Percentiles rank a stretch among this genome's conserved stretches.
These are phyloP conservation scores for Asarcornis scutulata DNA, from an alignment of 2,113 vertebrate genomes.

Conservation along the genomic window DNA sequence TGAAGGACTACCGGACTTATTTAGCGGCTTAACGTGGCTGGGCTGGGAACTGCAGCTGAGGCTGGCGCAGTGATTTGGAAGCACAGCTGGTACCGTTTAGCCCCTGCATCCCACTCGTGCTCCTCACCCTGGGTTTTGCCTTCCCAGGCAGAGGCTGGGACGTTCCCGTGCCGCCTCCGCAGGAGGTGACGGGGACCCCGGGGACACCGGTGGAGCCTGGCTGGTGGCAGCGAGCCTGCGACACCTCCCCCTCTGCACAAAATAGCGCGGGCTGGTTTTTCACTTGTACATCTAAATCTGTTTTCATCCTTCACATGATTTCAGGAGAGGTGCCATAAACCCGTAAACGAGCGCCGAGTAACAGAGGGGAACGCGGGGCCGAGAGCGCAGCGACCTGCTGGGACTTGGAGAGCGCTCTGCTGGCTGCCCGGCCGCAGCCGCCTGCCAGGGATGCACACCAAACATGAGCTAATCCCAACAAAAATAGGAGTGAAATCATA, in stretches of 20 bases:
- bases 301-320: neutral
- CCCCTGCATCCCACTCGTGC: neutral
- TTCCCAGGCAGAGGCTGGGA: neutral
- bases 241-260: neutral
- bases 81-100: neutral
- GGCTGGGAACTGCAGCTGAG: neutral
- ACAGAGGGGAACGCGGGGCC: neutral
- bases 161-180: neutral
- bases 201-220: neutral
- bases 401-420: neutral
- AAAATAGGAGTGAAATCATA: constrained; percentile 74
- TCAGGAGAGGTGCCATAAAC: neutral
- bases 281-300: neutral
- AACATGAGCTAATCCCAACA: constrained; percentile 71
- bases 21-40: neutral
- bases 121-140: neutral
- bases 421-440: neutral
- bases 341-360: neutral
- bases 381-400: neutral
- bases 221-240: neutral
- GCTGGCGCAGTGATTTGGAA: neutral
- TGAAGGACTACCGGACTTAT: neutral
- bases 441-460: constrained; percentile 61
- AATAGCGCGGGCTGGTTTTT: neutral
- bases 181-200: neutral